phyloP scores from a whole-genome alignment of 2,113 vertebrate species.

The Puffinus mauretanicus region DNA sequence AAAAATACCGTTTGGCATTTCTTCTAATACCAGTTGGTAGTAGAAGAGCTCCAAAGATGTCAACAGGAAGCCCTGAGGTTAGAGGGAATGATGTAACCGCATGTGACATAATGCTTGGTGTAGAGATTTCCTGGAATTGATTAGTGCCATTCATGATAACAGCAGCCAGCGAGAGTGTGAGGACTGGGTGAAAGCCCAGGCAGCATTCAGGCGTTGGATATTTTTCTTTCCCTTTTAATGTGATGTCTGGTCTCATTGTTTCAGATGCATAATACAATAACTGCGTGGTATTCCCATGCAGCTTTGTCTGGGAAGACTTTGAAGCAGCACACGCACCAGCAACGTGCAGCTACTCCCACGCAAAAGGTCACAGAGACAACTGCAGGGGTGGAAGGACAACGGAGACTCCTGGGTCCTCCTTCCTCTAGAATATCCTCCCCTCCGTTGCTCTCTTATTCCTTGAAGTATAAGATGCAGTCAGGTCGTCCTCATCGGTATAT shows the following conservation, averaged over 20 bases:
- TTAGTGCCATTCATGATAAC: conserved; percentile 39
- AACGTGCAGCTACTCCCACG: neutral
- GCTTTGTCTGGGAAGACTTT: neutral
- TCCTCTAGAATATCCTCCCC: neutral
- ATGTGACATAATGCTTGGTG: conserved; percentile 50
- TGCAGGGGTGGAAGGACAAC: neutral
- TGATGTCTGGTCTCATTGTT: neutral
- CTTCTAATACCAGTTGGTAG: conserved; percentile 17
- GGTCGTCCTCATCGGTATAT: neutral
- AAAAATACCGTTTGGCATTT: conserved; percentile 12
- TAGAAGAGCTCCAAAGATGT: conserved; percentile 38
- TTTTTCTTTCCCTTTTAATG: neutral
- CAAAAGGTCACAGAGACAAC: neutral
- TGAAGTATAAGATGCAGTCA: neutral
- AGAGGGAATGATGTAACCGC: conserved; percentile 38
- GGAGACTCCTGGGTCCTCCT: neutral
- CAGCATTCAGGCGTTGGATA: neutral
- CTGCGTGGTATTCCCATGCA: neutral
- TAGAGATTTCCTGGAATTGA: conserved; percentile 58
- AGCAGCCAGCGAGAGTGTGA: conserved; percentile 38
- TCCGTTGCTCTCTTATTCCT: neutral
- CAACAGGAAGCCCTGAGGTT: conserved; percentile 61
- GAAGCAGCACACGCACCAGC: neutral
- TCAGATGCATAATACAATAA: neutral
- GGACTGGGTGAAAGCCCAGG: conserved; percentile 44